Conservation (phyloP, 2,113 vertebrate species). For the Dascyllus trimaculatus region DNA sequence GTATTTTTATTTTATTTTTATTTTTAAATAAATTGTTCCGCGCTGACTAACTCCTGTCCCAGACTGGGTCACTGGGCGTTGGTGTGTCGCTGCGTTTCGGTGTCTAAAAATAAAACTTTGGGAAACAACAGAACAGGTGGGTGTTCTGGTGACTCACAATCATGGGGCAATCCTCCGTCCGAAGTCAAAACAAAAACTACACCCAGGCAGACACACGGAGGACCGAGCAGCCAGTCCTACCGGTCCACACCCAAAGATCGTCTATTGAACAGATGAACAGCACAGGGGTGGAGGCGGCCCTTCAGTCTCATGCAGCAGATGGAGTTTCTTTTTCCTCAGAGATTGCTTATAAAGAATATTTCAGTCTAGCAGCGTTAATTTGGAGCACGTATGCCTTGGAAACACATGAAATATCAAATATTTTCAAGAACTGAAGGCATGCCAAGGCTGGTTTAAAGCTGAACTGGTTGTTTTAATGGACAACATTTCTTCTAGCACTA, state of each 20-base stretch:
- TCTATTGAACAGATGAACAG: background rate
- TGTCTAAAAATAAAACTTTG: constrained; percentile 68
- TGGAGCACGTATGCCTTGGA: too few relatives aligned
- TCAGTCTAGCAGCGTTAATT: too few relatives aligned
- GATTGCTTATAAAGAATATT: too few relatives aligned
- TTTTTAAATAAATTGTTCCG: background rate
- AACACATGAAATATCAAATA: too few relatives aligned
- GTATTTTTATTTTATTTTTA: background rate
- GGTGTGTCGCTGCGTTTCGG: constrained; percentile 39
- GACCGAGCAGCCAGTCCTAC: constrained; percentile 4
- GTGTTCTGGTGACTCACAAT: constrained; percentile 65
- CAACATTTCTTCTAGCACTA: too few relatives aligned
- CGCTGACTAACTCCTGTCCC: constrained; percentile 10
- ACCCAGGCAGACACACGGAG: constrained; percentile 4
- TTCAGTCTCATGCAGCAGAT: too few relatives aligned
- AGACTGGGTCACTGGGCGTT: constrained; percentile 11
- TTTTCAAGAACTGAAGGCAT: too few relatives aligned
- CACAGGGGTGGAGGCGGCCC: background rate
- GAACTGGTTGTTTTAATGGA: too few relatives aligned
- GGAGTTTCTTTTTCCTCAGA: too few relatives aligned
- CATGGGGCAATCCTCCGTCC: constrained; percentile 31
- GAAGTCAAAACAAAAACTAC: constrained; percentile 48
- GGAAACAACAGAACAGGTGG: constrained; percentile 57
- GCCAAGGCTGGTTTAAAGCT: too few relatives aligned
- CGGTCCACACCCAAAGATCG: constrained; percentile 56